These are phyloP conservation scores for fruit fly (Drosophila melanogaster) DNA, from an alignment of 1,140 invertebrate genomes.

Conservation along the genomic window DNA sequence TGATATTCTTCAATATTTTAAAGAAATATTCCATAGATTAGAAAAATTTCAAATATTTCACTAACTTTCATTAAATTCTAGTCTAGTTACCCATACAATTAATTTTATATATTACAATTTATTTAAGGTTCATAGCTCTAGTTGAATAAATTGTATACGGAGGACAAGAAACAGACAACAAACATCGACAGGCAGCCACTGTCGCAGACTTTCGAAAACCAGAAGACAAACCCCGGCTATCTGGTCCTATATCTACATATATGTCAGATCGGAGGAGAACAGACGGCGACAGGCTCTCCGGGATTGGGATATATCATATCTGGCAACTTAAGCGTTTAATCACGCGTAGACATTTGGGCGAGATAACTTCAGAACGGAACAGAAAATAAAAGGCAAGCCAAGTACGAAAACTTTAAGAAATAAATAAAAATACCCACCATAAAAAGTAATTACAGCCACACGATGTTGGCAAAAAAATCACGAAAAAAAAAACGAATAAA, in stretches of 20 bases:
- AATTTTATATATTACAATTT: no score
- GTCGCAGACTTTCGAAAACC: conserved; percentile 32
- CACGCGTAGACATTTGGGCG: conserved; percentile 74
- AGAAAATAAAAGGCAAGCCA: conserved; percentile 27
- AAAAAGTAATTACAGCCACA: conserved; percentile 78
- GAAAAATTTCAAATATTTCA: no score
- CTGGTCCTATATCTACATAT: conserved; percentile 26
- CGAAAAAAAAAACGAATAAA: conserved; percentile 4
- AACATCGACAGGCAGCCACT: conserved; percentile 44
- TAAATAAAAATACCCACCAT: conserved; percentile 45
- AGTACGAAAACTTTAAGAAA: conserved; percentile 7
- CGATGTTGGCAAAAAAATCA: conserved; percentile 56
- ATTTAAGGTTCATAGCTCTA: conserved; percentile 6
- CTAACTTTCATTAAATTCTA: no score
- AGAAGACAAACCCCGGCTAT: conserved; percentile 38
- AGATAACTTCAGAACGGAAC: conserved; percentile 57
- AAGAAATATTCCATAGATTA: no score
- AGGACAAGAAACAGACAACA: conserved; percentile 28
- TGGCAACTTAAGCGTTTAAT: conserved; percentile 80
- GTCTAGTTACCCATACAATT: no score
- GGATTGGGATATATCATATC: conserved; percentile 64
- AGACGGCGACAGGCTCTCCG: conserved; percentile 42
- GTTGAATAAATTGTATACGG: conserved; percentile 19
- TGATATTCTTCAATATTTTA: no score
- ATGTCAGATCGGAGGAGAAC: conserved; percentile 21